A percentile compares a stretch with the other conserved stretches of the same genome.
Evolutionary conservation across 2,113 vertebrate species (phyloP).

Genomic region (Sylvilagus bachmani): DNA sequence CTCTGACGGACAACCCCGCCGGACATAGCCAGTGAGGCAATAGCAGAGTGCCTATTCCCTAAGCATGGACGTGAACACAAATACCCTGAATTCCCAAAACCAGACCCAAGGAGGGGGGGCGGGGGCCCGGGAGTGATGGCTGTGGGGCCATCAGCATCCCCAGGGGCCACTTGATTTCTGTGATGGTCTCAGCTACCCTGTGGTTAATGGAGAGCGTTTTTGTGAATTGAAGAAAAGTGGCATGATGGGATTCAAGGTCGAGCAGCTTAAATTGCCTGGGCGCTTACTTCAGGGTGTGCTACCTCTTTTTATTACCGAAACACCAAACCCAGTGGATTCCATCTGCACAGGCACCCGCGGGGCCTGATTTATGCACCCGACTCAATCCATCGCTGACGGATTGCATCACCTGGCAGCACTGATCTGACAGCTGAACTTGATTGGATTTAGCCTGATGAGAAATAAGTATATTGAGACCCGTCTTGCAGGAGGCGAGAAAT

Average conservation of each 20-base stretch:
- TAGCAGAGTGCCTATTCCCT: too few relatives aligned
- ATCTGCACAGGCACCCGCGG: neutral
- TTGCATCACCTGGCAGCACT: neutral
- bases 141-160: accelerated
- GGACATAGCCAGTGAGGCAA: neutral
- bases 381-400: slow-evolving; percentile 8
- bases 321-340: neutral
- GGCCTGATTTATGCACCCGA: neutral
- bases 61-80: neutral
- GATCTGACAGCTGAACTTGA: neutral
- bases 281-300: neutral
- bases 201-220: neutral
- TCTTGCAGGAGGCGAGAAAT: neutral
- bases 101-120: neutral
- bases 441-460: neutral
- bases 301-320: neutral
- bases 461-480: neutral
- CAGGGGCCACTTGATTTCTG: accelerated
- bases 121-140: neutral
- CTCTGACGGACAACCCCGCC: neutral
- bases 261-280: neutral
- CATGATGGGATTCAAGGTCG: neutral
- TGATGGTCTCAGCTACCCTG: neutral
- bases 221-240: neutral
- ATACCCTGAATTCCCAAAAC: neutral